Evolutionary conservation across 2,797 vertebrate genomes (phyloP), one percentile per base, ranked within the genome.

Genomic region (Bradypodion pumilum): DNA sequence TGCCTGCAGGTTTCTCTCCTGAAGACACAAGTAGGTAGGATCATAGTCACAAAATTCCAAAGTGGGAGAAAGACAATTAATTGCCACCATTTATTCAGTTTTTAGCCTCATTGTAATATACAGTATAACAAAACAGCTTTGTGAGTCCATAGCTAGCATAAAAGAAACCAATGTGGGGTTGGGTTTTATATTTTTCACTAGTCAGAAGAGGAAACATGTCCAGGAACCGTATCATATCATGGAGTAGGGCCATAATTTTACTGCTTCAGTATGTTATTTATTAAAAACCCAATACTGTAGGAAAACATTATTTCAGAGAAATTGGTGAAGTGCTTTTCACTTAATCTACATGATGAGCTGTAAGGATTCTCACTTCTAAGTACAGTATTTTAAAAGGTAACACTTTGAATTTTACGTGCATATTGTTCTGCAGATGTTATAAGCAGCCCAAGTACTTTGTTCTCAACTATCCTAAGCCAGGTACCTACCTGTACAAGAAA

Each of bases 21-120:
- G 52, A 56, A 56, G 52, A 56, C 16, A 56, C 59, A 62, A 40
- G n/a, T n/a, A n/a, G n/a, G n/a, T n/a, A n/a, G n/a, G n/a, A n/a
- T n/a, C n/a, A n/a, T n/a, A n/a, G 37, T 13, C 56, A 23, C 25
- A 37, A 27, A 63, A 4, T 19, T 65, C 21, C 9, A 63, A 25
- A 42, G 15, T 29, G 1, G 37, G 44, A 42, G 49, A 40, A 52
- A 21, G 21, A 77, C 78, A 13, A 9, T 25, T 66, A 37, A 13
- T 78, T 80, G 73, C 19, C 68, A 68, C 5, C 77, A 49, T 25
- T 74, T 74, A 77, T 19, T 10, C 59, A 84, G 49, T 75, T 62
- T 68, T 70, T 69, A 66, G 23, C 2, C 85, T 85, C 52, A 82
- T 77, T 16, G 52, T 76, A 5, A 78, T 46, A n/a, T n/a, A n/a